phyloP scores from a whole-genome alignment of 2,888 invertebrate species.

The Orthosia cruda region DNA sequence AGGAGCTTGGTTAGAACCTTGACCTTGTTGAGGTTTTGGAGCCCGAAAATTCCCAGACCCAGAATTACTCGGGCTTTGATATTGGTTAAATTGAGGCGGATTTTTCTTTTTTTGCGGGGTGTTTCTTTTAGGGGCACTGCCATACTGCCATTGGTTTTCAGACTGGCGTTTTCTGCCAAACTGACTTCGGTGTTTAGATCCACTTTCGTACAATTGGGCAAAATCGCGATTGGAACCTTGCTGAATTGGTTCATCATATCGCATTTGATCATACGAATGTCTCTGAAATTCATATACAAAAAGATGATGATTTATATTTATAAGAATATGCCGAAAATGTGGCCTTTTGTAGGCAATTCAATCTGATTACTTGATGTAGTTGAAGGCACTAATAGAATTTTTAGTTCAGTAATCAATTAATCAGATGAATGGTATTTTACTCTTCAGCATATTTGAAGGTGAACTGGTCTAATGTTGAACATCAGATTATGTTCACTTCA shows the following conservation, averaged over 20 bases:
- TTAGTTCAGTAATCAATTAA: constrained; percentile 40
- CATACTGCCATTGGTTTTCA: constrained; percentile 71
- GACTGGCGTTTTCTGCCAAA: constrained; percentile 75
- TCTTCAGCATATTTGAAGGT: constrained; percentile 47
- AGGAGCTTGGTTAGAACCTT: constrained; percentile 34
- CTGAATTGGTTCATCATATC: constrained; percentile 57
- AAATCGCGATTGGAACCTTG: constrained; percentile 68
- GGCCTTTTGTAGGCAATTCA: constrained; percentile 23
- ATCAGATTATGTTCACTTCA: constrained; percentile 43
- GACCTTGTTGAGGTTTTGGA: constrained; percentile 36
- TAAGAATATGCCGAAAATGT: constrained; percentile 51
- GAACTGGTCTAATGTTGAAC: constrained; percentile 47
- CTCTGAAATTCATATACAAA: constrained; percentile 82
- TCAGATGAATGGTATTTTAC: constrained; percentile 48
- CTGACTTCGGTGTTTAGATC: constrained; percentile 61
- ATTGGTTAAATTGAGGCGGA: constrained; percentile 50
- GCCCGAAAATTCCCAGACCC: constrained; percentile 48
- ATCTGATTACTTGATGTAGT: constrained; percentile 39
- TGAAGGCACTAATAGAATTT: constrained; percentile 31
- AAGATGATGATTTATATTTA: constrained; percentile 56
- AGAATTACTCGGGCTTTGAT: constrained; percentile 30
- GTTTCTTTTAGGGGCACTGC: constrained; percentile 70
- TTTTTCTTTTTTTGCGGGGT: constrained; percentile 63
- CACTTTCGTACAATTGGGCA: constrained; percentile 73
- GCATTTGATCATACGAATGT: constrained; percentile 71